Percentiles rank a stretch among this genome's conserved stretches.
These are phyloP conservation scores for Diaperis boleti DNA, from an alignment of 2,888 invertebrate genomes.

Conservation along the genomic window DNA sequence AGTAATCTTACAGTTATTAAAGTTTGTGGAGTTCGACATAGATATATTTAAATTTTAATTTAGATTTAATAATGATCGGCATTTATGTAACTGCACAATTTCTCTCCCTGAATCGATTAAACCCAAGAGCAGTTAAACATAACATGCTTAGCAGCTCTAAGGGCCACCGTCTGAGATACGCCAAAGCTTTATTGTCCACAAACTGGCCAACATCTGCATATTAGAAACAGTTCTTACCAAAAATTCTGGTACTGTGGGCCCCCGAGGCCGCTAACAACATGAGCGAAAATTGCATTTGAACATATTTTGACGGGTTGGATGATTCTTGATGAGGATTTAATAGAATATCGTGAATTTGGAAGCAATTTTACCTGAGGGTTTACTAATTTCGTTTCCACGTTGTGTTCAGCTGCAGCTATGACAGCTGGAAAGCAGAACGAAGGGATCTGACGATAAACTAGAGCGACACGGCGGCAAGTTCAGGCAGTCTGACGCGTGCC, in stretches of 20 bases:
- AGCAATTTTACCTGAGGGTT: conserved; percentile 30
- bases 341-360: conserved; percentile 26
- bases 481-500: conserved; percentile 39
- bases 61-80: too few species aligned
- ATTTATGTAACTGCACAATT: too few species aligned
- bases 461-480: conserved; percentile 17
- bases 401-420: conserved; percentile 13
- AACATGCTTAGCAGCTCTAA: too few species aligned
- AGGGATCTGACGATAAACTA: conserved; percentile 30
- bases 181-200: neutral
- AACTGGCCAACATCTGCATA: neutral
- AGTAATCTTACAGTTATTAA: too few species aligned
- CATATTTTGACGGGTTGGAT: conserved; percentile 14
- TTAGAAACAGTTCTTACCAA: conserved; percentile 10
- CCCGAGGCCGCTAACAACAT: neutral
- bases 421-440: conserved; percentile 37
- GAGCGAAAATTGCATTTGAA: neutral
- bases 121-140: too few species aligned
- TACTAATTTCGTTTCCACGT: conserved; percentile 29
- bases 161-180: too few species aligned
- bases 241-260: neutral
- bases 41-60: too few species aligned
- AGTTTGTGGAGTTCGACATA: too few species aligned
- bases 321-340: conserved; percentile 27
- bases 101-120: too few species aligned